Evolutionary conservation across 2,113 vertebrate genomes (phyloP), one percentile per base, ranked within the genome.

Genomic region (Lethenteron reissneri): DNA sequence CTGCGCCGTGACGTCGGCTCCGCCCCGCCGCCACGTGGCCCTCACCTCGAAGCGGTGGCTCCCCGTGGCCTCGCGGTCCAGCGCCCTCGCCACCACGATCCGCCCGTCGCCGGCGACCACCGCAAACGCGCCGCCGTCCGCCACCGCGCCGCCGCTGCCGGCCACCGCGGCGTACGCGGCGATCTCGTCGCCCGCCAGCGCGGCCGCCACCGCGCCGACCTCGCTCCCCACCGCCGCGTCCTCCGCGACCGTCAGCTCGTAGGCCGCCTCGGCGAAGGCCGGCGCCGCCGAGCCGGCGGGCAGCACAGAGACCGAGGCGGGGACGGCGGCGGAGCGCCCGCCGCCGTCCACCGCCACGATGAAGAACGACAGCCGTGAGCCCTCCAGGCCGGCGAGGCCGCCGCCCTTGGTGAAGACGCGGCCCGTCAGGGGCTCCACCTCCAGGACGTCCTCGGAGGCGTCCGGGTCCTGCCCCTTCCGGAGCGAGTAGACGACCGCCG

Each of bases 31-130:
- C 75, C 79, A 81, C 72, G 85, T 81, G 58, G 84, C 87, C 14
- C 78, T 76, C 57, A 99, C 56, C 15, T 82, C 85, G 58, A 99
- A 87, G 73, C 96, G 94, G 73, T 92, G 95, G 92, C 94, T 97
- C 75, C 94, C 95, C 3, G 89, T 87, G 1, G 80, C 84, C 78
- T 96, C 92, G 9, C 96, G 90, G 77, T 99, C 87, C 2, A 99
- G 85, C 64, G 75, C 83, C 76, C 95, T 97, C 74, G 90, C 86
- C 58, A 97, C 81, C 77, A 90, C 97, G 75, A 99, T 77, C n/a
- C 80, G 77, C 64, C 92, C 94, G 5, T 81, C 88, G 71, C 88
- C 84, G 15, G 74, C 80, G 77, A 92, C 87, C 10, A 99, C 82
- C 57, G 88, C 85, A 78, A 99, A 97, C 72, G 85, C 80, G n/a